Evolutionary conservation across 2,888 invertebrate genomes (phyloP).

Genomic region (Alsophila aescularia): DNA sequence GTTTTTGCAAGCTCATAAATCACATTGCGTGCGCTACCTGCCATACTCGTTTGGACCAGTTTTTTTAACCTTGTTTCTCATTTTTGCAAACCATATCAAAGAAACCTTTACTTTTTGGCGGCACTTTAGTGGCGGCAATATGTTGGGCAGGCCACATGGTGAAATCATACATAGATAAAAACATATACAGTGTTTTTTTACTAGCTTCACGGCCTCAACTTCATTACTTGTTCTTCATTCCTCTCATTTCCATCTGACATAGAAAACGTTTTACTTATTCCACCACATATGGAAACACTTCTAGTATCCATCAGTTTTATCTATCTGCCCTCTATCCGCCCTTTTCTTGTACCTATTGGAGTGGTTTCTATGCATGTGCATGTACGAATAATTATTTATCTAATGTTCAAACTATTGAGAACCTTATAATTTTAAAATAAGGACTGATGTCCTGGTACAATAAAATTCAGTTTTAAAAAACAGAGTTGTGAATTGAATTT

Average conservation of each 20-base stretch:
- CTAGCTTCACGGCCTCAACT: too few species aligned
- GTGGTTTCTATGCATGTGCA: slow-evolving; percentile 10
- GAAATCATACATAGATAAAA: neutral
- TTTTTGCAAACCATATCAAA: slow-evolving; percentile 14
- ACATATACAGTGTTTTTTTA: too few species aligned
- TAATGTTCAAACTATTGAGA: neutral
- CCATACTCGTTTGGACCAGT: slow-evolving; percentile 17
- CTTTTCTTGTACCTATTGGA: slow-evolving; percentile 37
- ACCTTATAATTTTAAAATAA: neutral
- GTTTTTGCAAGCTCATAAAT: slow-evolving; percentile 22
- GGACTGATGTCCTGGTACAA: neutral
- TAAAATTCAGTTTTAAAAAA: neutral
- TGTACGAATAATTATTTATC: slow-evolving; percentile 1
- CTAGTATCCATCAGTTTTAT: slow-evolving; percentile 24
- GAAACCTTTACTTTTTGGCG: slow-evolving; percentile 1
- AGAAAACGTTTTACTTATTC: slow-evolving; percentile 11
- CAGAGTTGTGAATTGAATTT: slow-evolving; percentile 25
- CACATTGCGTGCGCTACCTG: slow-evolving; percentile 20
- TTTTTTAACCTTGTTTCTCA: slow-evolving; percentile 11
- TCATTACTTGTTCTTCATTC: neutral
- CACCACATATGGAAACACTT: slow-evolving; percentile 40
- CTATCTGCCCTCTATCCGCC: slow-evolving; percentile 32
- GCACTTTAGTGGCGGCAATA: too few species aligned
- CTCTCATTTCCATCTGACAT: neutral
- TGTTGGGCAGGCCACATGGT: too few species aligned